These are phyloP conservation scores for Muscina levida DNA, from an alignment of 2,888 invertebrate species.

Conservation along the genomic window DNA sequence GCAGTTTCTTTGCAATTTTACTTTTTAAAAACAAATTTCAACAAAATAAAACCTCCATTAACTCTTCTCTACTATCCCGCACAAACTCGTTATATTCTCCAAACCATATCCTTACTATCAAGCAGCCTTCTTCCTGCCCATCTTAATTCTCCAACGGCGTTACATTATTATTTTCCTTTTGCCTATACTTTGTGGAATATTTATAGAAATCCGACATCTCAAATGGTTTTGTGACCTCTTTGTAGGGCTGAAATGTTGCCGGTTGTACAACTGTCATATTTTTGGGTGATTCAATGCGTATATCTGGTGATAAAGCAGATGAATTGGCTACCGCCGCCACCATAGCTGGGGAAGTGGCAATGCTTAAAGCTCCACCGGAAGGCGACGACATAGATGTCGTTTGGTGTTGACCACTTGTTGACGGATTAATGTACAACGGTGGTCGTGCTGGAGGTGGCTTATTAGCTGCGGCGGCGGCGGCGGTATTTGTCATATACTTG, in stretches of 20 bases:
- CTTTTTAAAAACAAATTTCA: too few relatives aligned
- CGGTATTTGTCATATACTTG: constrained; percentile 43
- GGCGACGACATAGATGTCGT: constrained; percentile 33
- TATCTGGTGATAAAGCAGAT: constrained; percentile 75
- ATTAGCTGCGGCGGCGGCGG: not conserved
- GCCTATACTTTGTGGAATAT: constrained; percentile 95
- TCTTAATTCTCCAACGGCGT: constrained; percentile 28
- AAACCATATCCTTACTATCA: too few relatives aligned
- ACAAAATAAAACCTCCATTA: too few relatives aligned
- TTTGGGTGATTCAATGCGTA: constrained; percentile 88
- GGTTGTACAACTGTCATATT: constrained; percentile 92
- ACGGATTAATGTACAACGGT: constrained; percentile 54
- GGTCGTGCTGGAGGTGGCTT: constrained; percentile 49
- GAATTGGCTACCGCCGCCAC: constrained; percentile 37
- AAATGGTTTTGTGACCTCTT: constrained; percentile 97
- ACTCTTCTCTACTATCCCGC: too few relatives aligned
- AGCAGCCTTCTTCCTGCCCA: too few relatives aligned
- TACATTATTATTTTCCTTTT: constrained; percentile 79
- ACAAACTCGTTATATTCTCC: too few relatives aligned
- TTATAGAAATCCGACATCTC: constrained; percentile 99
- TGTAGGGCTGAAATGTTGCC: constrained; percentile 93
- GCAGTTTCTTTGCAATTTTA: too few relatives aligned
- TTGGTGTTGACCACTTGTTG: not conserved
- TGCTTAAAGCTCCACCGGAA: constrained; percentile 47
- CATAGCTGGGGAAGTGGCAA: constrained; percentile 58